Evolutionary conservation across 2,797 vertebrate species (phyloP).

Genomic region (Loris lydekkerianus): DNA sequence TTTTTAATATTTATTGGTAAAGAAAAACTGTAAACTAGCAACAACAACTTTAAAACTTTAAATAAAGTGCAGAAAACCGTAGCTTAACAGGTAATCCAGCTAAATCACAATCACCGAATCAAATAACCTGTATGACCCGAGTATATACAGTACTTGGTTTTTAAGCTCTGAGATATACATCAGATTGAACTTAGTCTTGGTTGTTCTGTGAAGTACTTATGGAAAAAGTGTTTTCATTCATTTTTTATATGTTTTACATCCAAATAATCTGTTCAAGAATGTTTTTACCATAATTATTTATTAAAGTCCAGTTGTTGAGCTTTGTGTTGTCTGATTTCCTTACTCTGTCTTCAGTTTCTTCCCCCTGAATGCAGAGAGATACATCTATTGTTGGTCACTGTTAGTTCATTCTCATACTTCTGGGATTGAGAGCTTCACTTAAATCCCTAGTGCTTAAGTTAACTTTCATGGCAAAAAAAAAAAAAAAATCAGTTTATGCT

Average conservation of each 20-base stretch:
- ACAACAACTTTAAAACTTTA: no score
- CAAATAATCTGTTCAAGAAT: constrained; percentile 74
- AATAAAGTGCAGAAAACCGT: no score
- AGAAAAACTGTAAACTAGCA: no score
- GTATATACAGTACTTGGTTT: background rate
- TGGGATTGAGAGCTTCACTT: background rate
- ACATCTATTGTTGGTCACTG: background rate
- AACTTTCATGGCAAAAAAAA: background rate
- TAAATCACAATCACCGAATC: no score
- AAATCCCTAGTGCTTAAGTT: background rate
- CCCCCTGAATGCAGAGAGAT: background rate
- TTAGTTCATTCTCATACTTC: background rate
- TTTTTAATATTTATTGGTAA: no score
- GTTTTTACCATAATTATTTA: constrained; percentile 70
- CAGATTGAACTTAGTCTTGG: constrained; percentile 63
- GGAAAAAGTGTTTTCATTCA: constrained; percentile 73
- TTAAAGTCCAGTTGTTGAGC: constrained; percentile 70
- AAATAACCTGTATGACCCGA: no score
- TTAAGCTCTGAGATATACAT: constrained; percentile 56
- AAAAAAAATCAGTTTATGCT: background rate
- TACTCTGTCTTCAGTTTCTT: background rate
- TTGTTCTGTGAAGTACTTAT: constrained; percentile 50
- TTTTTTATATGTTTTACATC: constrained; percentile 77
- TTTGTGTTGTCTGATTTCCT: constrained; percentile 8
- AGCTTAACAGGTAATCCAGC: no score